Evolutionary conservation across 2,888 invertebrate genomes (phyloP).

Genomic region (Lepeophtheirus nordmannii): DNA sequence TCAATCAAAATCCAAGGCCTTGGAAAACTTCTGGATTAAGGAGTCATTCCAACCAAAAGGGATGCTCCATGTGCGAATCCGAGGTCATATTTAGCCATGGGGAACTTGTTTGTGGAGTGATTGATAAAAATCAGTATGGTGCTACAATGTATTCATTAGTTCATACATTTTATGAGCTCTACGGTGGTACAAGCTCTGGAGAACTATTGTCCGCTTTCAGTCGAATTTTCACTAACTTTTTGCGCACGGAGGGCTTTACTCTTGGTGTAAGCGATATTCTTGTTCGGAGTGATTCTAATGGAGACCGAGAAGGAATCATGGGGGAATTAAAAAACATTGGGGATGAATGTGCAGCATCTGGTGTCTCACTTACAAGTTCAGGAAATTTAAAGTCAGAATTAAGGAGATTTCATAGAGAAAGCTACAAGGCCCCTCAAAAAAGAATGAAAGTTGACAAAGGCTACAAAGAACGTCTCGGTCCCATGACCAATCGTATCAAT

Average conservation of each 20-base stretch:
- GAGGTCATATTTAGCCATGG: constrained; percentile 66
- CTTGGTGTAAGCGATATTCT: constrained; percentile 89
- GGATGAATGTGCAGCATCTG: constrained; percentile 47
- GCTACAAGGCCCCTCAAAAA: constrained; percentile 45
- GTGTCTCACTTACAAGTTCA: constrained; percentile 49
- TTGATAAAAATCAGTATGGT: constrained; percentile 94
- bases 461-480: constrained; percentile 62
- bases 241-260: constrained; percentile 82
- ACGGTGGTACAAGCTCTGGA: constrained; percentile 71
- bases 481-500: constrained; percentile 76
- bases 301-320: constrained; percentile 52
- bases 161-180: constrained; percentile 87
- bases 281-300: constrained; percentile 54
- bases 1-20: constrained; percentile 38
- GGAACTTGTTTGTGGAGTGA: constrained; percentile 53
- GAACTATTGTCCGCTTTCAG: constrained; percentile 72
- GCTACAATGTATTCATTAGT: constrained; percentile 85
- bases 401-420: constrained; percentile 48
- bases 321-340: constrained; percentile 42
- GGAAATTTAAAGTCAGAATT: constrained; percentile 49
- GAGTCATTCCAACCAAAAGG: constrained; percentile 47
- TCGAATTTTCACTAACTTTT: constrained; percentile 71
- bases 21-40: constrained; percentile 64
- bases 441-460: constrained; percentile 65
- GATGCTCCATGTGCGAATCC: constrained; percentile 64